Evolutionary conservation across 1,140 invertebrate species (phyloP), one percentile per base, ranked within the genome.

Genomic region (Musca domestica): DNA sequence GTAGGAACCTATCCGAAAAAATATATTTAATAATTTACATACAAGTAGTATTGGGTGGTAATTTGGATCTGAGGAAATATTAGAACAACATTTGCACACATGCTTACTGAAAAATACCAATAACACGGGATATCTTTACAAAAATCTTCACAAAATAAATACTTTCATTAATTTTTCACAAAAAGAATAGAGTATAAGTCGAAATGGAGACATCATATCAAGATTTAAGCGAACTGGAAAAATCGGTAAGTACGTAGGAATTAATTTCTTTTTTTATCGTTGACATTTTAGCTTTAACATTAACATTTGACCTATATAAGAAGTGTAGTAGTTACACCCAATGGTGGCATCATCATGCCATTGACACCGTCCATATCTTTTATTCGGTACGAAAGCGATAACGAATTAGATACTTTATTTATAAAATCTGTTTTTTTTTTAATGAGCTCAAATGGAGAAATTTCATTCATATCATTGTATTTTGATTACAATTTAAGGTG

Each of bases 181-280:
- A n/a, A n/a, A n/a, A 68, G 56, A 58, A 52, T 30, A 48, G 68
- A 71, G 71, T 61, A 72, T 75, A 63, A 7, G n/a, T n/a, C 5
- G 34, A 41, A 41, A 54, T 61, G 56, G 56, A 61, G 10, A 41
- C 56, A 34, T 61, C 56, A 41, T 80, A 80, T 70, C 77, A 79
- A 70, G 72, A 80, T 71, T 75, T 79, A 17, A 76, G 68, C 56
- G 77, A 77, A 3, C 70, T 80, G 72, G 77, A 80, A 74, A 80
- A 79, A 76, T 80, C 77, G 70, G 77, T 80, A 75, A 73, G 73
- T 72, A 69, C n/a, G n/a, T n/a, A n/a, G n/a, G n/a, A n/a, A n/a
- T n/a, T n/a, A n/a, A n/a, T 58, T 6, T 64, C 14, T 22, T 56
- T 25, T 30, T 7, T 12, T 12, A 25, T 66, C 14, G 14, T 17